Base-by-base conservation (phyloP, 2,113 vertebrate species). In the Ageneiosus marmoratus region DNA sequence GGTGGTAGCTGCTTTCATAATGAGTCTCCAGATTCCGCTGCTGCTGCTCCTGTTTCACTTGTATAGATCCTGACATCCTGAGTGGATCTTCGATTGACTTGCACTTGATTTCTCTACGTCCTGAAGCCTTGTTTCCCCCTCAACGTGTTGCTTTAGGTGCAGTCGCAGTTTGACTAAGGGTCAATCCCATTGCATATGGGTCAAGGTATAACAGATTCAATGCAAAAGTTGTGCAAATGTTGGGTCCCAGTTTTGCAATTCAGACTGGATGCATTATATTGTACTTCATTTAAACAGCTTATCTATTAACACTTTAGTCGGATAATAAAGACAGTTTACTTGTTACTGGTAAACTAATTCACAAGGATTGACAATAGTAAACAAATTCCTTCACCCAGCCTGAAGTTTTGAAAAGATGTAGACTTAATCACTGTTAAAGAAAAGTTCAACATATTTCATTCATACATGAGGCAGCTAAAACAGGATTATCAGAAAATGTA, bases 61-160 rank as follows among this genome's bases (percentile, higher is more conserved):
- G 94, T 86, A 97, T 80, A 70, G 93, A 91, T 90, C 62, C 83
- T 88, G 94, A 95, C 97, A 98, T 98, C 92, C 65, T 95, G 94
- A 86, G 24, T 77, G 89, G 89, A 87, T 86, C 34, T n/a, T 41
- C 34, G 51, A 32, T 29, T 76, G 50, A 37, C 51, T 46, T 44
- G 72, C 86, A 58, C 85, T 90, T 92, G 89, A 83, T 82, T 86
- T 89, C 87, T 87, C 87, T 88, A 81, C 83, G 80, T 80, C 77
- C 86, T 86, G 85, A 83, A 37, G 85, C 81, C 80, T 84, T 37
- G 48, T 75, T 82, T 62, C 73, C 53, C 18, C 83, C 51, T 83
- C 46, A 1, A 32, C 55, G 76, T 67, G 76, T 51, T 50, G 46
- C 63, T 80, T 86, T 32, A 88, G 91, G 77, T 89, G 89, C 86